Evolutionary conservation across 35 echinoderm and acorn worm species (phyloP).

Genomic region (Holothuria glaberrima): DNA sequence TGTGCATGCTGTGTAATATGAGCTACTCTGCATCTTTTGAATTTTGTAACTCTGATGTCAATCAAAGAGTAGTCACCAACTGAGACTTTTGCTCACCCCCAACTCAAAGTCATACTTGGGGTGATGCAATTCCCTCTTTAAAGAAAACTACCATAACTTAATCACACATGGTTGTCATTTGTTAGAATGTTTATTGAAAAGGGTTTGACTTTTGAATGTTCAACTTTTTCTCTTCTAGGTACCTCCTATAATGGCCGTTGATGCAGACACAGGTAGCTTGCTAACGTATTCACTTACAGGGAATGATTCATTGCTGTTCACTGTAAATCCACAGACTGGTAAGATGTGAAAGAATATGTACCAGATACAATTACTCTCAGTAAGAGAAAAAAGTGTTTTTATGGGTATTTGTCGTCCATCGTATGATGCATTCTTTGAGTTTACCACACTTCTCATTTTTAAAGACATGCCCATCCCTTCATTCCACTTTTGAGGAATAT

Average conservation of each 20-base stretch:
- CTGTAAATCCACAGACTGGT: slow-evolving; percentile 77
- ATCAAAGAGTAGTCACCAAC: too few relatives aligned
- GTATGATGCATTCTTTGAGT: neutral
- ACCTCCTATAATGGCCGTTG: slow-evolving; percentile 64
- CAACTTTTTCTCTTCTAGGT: slow-evolving; percentile 35
- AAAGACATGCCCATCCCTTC: neutral
- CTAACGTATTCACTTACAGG: slow-evolving; percentile 70
- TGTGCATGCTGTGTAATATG: too few relatives aligned
- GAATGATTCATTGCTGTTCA: slow-evolving; percentile 60
- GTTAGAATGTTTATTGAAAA: too few relatives aligned
- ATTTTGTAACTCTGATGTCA: too few relatives aligned
- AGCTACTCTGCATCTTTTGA: too few relatives aligned
- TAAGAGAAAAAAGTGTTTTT: neutral
- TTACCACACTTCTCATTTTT: neutral
- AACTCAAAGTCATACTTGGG: too few relatives aligned
- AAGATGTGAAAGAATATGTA: neutral
- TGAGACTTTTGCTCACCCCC: too few relatives aligned
- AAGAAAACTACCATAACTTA: too few relatives aligned
- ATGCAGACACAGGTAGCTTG: slow-evolving; percentile 36
- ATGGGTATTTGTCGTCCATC: neutral
- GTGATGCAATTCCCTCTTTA: too few relatives aligned
- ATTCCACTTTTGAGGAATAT: neutral
- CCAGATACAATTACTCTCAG: neutral
- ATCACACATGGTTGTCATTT: too few relatives aligned
- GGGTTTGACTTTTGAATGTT: too few relatives aligned